phyloP scores from a whole-genome alignment of 2,113 vertebrate species.

The Leptosomus discolor region DNA sequence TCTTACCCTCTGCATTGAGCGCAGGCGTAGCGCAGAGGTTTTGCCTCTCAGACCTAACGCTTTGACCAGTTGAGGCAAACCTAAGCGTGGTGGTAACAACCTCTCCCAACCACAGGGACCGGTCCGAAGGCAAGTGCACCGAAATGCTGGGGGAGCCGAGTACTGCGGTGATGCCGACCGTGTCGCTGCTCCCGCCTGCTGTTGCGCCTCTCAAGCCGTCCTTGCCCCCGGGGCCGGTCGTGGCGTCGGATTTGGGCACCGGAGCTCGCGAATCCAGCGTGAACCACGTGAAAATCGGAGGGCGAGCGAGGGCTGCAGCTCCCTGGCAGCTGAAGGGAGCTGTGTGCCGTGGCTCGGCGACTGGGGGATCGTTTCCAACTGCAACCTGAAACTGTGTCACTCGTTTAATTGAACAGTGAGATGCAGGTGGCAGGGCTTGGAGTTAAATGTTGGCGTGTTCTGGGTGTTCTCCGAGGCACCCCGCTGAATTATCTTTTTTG shows the following conservation, averaged over 20 bases:
- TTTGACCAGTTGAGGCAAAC: not conserved
- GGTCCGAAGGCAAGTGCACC: not conserved
- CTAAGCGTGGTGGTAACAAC: not conserved
- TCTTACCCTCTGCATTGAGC: not conserved
- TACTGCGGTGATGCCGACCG: not conserved
- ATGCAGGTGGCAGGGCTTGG: not conserved
- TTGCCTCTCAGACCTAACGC: not conserved
- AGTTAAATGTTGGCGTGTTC: not conserved
- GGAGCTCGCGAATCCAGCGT: rapidly evolving
- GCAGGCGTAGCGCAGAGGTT: not conserved
- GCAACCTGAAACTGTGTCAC: not conserved
- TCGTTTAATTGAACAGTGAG: not conserved
- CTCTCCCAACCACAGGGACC: not conserved
- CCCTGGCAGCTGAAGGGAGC: not conserved
- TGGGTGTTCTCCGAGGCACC: not conserved
- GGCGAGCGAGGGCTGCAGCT: not conserved
- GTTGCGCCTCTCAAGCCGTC: rapidly evolving
- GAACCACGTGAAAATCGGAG: not conserved
- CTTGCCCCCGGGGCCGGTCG: not conserved
- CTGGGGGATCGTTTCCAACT: not conserved
- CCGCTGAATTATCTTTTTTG: not conserved
- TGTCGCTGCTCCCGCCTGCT: not conserved
- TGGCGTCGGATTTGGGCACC: rapidly evolving
- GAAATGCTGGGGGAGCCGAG: not conserved
- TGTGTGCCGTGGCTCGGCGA: not conserved